Evolutionary conservation across 2,113 vertebrate species (phyloP).

Genomic region (Okapia johnstoni): DNA sequence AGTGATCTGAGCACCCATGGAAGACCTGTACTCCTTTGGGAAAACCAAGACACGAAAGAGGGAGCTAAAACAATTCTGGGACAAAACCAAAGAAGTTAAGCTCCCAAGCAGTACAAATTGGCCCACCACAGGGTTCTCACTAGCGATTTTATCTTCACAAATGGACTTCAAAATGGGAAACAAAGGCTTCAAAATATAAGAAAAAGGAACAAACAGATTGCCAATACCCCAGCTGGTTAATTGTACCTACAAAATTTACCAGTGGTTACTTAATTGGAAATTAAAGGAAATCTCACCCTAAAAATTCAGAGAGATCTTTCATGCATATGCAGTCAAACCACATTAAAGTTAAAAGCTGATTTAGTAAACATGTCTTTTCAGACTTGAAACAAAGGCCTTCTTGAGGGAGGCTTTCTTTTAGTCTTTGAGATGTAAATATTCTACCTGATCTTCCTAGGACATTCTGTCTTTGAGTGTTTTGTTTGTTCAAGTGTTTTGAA

Average conservation of each 20-base stretch:
- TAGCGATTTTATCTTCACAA: not conserved
- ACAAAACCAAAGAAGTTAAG: not conserved
- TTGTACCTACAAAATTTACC: not conserved
- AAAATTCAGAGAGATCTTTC: not conserved
- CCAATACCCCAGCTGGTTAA: not conserved
- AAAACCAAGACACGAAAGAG: not conserved
- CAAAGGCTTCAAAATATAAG: not conserved
- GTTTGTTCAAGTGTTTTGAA: not conserved
- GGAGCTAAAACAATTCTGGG: not conserved
- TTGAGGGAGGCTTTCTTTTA: not conserved
- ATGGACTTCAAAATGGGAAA: not conserved
- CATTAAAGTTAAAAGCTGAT: not conserved
- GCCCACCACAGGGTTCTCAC: not conserved
- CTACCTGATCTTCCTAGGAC: not conserved
- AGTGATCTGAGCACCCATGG: not conserved
- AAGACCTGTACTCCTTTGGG: not conserved
- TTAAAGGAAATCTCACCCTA: not conserved
- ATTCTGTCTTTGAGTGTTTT: not conserved
- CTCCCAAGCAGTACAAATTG: not conserved
- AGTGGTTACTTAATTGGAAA: not conserved
- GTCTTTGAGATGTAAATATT: not conserved
- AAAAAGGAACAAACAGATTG: not conserved
- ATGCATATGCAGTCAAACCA: not conserved
- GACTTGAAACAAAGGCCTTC: not conserved
- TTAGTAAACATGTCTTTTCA: not conserved